phyloP scores from a whole-genome alignment of 2,797 vertebrate genomes.

The Capromys pilorides region DNA sequence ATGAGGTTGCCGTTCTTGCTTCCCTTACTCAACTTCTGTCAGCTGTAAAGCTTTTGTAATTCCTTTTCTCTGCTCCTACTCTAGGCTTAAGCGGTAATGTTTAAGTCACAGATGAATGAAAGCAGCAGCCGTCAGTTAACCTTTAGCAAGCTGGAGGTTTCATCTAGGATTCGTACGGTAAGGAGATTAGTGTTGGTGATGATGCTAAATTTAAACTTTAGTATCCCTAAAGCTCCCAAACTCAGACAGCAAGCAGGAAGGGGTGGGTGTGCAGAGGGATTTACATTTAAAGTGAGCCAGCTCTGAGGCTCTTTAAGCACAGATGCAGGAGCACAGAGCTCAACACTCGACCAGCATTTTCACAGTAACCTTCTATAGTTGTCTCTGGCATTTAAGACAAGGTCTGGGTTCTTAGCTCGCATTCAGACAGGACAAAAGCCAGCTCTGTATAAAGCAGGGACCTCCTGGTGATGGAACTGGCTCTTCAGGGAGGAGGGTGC shows the following conservation, averaged over 20 bases:
- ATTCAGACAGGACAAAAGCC: background rate
- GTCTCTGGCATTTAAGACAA: background rate
- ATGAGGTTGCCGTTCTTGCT: background rate
- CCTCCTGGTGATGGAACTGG: background rate
- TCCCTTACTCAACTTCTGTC: conserved; percentile 14
- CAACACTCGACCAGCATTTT: background rate
- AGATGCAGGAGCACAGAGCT: background rate
- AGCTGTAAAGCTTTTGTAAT: background rate
- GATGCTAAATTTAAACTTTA: background rate
- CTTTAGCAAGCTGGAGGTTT: background rate
- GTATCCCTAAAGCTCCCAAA: background rate
- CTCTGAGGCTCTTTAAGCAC: background rate
- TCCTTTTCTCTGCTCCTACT: background rate
- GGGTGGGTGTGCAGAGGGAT: background rate
- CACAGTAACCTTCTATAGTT: background rate
- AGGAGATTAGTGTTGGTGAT: background rate
- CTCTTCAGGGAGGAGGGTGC: background rate
- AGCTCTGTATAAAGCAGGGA: background rate
- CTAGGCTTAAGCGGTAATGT: background rate
- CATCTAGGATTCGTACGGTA: background rate
- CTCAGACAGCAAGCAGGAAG: background rate
- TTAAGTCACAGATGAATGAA: background rate
- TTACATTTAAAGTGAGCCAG: background rate
- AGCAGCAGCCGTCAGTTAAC: background rate
- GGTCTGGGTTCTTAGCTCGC: background rate